phyloP scores from a whole-genome alignment of 2,797 vertebrate genomes.

The Eurystomus glaucurus region DNA sequence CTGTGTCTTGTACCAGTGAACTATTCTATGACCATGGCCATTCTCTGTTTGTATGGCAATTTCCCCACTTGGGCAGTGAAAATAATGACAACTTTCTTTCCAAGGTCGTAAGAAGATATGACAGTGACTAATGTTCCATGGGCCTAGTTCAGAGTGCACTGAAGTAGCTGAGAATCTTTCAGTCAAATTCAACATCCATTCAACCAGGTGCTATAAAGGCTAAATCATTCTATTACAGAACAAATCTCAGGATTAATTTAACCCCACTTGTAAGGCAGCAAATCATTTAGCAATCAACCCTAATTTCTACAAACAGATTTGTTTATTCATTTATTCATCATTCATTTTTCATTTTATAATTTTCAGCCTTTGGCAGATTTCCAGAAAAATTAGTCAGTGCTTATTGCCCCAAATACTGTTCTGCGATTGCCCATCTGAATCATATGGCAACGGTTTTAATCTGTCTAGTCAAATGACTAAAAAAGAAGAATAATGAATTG shows the following conservation, averaged over 20 bases:
- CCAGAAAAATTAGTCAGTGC: not conserved
- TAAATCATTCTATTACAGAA: not conserved
- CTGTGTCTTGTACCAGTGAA: not conserved
- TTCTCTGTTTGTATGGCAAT: not conserved
- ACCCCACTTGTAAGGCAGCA: not conserved
- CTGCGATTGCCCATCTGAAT: not conserved
- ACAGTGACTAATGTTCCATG: not conserved
- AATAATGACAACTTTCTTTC: constrained; percentile 12
- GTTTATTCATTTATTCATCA: constrained; percentile 22
- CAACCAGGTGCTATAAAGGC: not conserved
- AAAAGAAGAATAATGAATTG: not conserved
- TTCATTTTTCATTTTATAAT: constrained; percentile 1
- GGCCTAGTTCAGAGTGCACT: constrained; percentile 8
- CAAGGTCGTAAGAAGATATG: not conserved
- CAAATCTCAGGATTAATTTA: not conserved
- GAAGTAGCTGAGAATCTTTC: not conserved
- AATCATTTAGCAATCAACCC: not conserved
- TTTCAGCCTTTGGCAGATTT: not conserved
- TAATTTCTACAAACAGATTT: constrained; percentile 43
- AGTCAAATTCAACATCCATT: not conserved
- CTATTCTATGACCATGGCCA: not conserved
- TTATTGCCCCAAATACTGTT: not conserved
- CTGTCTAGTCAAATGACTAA: not conserved
- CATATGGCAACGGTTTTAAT: not conserved
- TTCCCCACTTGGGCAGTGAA: not conserved